Conservation (phyloP, 1,140 invertebrate genomes). For the Yoshiicerus persimilis region DNA sequence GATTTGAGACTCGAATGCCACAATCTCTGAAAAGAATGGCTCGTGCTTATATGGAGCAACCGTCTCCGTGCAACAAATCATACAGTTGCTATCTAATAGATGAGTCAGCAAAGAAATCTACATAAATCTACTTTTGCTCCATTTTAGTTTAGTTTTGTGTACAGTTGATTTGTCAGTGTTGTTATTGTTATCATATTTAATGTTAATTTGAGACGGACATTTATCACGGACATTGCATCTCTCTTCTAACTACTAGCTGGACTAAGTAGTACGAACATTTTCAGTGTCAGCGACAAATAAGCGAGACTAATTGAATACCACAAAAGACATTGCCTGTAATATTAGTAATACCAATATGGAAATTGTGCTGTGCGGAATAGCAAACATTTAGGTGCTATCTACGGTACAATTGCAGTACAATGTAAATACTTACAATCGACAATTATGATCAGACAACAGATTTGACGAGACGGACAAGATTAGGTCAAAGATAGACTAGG, state of each 20-base stretch:
- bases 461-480: not conserved
- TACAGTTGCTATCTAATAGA: conserved; percentile 42
- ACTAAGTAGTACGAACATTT: not conserved
- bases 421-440: no score
- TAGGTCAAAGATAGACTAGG: not conserved
- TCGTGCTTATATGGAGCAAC: conserved; percentile 38
- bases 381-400: not conserved
- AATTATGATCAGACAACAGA: not conserved
- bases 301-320: not conserved
- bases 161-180: not conserved
- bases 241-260: not conserved
- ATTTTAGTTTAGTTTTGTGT: not conserved
- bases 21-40: conserved; percentile 39
- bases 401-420: not conserved
- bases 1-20: conserved; percentile 44
- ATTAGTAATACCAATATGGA: not conserved
- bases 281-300: not conserved
- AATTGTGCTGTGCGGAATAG: not conserved
- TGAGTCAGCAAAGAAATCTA: conserved; percentile 26
- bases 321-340: not conserved
- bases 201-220: not conserved
- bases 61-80: conserved; percentile 23
- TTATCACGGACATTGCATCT: not conserved
- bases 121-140: not conserved
- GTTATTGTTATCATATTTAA: not conserved